phyloP scores from a whole-genome alignment of 23 tunicate genomes.

The Aplidium turbinatum region DNA sequence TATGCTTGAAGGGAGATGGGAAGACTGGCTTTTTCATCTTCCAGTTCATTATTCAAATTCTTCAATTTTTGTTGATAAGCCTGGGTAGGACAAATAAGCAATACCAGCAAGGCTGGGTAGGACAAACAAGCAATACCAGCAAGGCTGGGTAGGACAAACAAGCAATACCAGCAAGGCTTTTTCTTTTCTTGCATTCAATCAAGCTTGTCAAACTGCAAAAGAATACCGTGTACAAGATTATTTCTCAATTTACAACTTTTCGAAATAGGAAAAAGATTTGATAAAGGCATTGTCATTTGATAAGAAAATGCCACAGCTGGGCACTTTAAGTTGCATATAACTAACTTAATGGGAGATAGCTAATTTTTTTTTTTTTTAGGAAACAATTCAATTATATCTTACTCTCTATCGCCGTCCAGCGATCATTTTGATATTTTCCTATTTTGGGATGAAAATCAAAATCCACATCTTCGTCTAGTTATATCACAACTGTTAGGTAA shows the following conservation, averaged over 20 bases:
- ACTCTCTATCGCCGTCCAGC: conserved; percentile 25
- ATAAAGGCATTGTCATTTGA: no score
- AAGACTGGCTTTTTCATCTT: neutral
- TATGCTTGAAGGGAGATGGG: no score
- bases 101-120: neutral
- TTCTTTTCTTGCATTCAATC: no score
- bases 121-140: neutral
- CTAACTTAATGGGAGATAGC: no score
- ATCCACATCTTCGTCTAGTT: conserved; percentile 1
- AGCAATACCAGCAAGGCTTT: neutral
- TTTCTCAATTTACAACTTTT: no score
- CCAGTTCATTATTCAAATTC: neutral
- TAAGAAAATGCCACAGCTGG: no score
- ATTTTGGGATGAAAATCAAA: neutral
- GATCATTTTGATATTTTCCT: neutral
- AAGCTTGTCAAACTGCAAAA: no score
- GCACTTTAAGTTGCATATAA: no score
- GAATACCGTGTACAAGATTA: no score
- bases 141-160: neutral
- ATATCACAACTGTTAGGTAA: conserved; percentile 1
- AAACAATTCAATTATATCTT: conserved; percentile 5
- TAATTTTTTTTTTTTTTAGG: conserved; percentile 7
- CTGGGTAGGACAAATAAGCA: neutral
- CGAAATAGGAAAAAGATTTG: no score
- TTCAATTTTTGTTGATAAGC: neutral